Percentiles rank a stretch among this genome's conserved stretches.
Conservation (phyloP, 2,113 vertebrate genomes). For the Urocynchramus pylzowi region DNA sequence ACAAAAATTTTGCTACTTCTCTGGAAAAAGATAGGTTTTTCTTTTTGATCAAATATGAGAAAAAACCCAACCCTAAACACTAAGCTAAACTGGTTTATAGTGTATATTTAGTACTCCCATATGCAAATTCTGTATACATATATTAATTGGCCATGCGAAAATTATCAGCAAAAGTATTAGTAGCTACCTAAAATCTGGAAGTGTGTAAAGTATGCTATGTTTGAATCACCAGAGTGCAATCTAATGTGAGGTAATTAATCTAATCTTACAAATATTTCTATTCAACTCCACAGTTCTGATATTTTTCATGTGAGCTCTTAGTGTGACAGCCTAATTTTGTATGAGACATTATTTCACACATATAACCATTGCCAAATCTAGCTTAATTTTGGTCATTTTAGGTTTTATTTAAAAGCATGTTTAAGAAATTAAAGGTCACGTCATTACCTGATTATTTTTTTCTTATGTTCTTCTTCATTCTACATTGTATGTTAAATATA, state of each 20-base stretch:
- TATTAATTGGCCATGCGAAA: neutral
- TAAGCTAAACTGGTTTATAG: neutral
- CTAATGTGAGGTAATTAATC: neutral
- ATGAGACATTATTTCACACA: neutral
- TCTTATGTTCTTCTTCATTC: neutral
- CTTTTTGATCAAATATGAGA: neutral
- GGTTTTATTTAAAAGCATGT: conserved; percentile 39
- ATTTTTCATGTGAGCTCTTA: neutral
- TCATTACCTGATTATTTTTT: conserved; percentile 24
- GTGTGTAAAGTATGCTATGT: neutral
- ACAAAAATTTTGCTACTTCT: neutral
- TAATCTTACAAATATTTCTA: neutral
- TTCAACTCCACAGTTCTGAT: neutral
- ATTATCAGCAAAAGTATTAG: neutral
- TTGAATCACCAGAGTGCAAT: neutral
- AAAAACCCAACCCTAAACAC: rapidly evolving
- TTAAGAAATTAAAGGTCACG: conserved; percentile 43
- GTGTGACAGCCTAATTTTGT: neutral
- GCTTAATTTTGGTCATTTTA: conserved; percentile 39
- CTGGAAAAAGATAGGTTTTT: neutral
- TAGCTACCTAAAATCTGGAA: neutral
- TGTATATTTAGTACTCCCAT: neutral
- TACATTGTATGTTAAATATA: conserved; percentile 29
- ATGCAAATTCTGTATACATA: neutral
- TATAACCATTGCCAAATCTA: neutral